Evolutionary conservation across 1,140 invertebrate species (phyloP).

Genomic region (Diorhabda sublineata): DNA sequence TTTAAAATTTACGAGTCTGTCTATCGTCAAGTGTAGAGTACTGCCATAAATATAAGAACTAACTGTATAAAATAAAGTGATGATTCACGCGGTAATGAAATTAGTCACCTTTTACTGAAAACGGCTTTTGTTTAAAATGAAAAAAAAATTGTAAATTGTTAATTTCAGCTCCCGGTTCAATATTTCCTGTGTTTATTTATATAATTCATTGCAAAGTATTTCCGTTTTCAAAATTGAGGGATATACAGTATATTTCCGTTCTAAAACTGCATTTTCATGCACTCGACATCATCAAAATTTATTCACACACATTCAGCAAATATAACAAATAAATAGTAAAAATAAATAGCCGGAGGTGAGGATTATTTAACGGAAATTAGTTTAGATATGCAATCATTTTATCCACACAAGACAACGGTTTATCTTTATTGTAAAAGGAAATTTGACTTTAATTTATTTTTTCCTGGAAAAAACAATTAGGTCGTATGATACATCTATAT

Average conservation of each 20-base stretch:
- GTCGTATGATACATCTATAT: no score
- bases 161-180: background rate
- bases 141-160: no score
- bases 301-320: background rate
- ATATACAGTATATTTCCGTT: slow-evolving; percentile 1
- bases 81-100: no score
- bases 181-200: slow-evolving; percentile 19
- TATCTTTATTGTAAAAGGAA: background rate
- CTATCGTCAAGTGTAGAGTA: no score
- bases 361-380: background rate
- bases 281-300: background rate
- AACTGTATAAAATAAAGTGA: no score
- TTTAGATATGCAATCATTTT: background rate
- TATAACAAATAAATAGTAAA: background rate
- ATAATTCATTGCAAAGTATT: slow-evolving; percentile 14
- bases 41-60: no score
- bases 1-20: no score
- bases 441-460: background rate
- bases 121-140: no score
- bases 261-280: background rate
- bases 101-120: no score
- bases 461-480: background rate
- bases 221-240: slow-evolving; percentile 4
- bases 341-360: background rate
- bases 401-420: background rate